Evolutionary conservation across 2,797 vertebrate species (phyloP), one percentile per base, ranked within the genome.

Genomic region (Paguma larvata): DNA sequence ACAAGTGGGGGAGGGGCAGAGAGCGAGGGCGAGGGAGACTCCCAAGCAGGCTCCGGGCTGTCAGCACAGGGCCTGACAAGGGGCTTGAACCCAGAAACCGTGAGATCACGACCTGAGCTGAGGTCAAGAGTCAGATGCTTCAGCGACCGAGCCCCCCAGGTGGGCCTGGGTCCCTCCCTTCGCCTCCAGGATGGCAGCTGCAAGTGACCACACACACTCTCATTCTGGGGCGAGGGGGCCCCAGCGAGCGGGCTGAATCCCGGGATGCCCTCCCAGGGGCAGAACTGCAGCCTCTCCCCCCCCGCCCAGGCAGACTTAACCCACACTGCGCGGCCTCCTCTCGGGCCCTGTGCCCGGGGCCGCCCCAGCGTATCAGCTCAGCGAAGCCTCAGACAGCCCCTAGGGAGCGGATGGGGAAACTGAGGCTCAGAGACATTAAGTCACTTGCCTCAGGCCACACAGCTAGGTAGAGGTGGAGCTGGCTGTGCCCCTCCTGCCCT

Each of bases 271-370:
- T 11, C 23, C 38, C 41, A 9, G 32, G 23, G 46, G 78, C n/a
- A 12, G 16, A 48, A 8, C 16, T 1, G 10, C 27, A 3, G 53
- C 27, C 48, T n/a, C n/a, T n/a, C 48, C 48, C 48, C 12, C 44
- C 21, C 59, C 32, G 41, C 30, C 38, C 34, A 32, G 21, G 48
- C 13, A 2, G 68, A 10, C 19, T 27, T 21, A 14, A 18, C 4
- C 1, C 4, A 13, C 13, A 0, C 3, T 0, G 2, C 8, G 15
- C 65, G 1, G 27, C 63, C 78, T 27, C 3, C 0, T 13, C 30
- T 30, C 1, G 30, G 77, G 13, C 1, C 25, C 56, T 44, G 70
- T 34, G 18, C 44, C 34, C 1, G 18, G 25, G 84, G 9, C 3
- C 46, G 32, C 34, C 1, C 16, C 15, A 32, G 14, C 4, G 5